Conservation (phyloP, 2,797 vertebrate genomes). For the Clarias pachynema region DNA sequence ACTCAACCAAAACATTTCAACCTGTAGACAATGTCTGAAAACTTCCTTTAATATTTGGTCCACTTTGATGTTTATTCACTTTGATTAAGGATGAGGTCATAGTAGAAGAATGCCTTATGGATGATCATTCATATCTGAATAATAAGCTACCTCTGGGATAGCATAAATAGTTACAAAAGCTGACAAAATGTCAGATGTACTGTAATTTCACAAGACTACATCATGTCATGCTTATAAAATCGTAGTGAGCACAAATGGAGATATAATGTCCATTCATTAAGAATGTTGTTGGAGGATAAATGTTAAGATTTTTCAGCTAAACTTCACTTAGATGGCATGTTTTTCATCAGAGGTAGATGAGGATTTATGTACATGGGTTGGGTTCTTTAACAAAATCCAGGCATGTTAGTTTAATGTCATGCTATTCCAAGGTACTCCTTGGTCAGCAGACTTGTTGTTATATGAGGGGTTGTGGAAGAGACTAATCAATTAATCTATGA, state of each 20-base stretch:
- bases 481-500: background rate
- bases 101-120: background rate
- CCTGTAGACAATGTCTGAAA: conserved; percentile 23
- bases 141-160: background rate
- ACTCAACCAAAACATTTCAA: conserved; percentile 32
- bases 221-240: background rate
- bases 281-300: background rate
- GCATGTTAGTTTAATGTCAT: background rate
- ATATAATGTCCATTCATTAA: background rate
- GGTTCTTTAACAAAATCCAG: background rate
- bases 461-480: too few relatives aligned
- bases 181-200: conserved; percentile 1
- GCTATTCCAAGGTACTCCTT: background rate
- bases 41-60: background rate
- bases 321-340: background rate
- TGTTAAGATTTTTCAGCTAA: too few relatives aligned
- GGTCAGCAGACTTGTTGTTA: background rate
- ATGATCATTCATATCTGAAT: background rate
- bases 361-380: background rate
- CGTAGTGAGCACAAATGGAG: background rate
- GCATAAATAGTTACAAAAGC: background rate
- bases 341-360: background rate
- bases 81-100: conserved; percentile 27
- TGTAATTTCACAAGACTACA: background rate
- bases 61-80: conserved; percentile 22